These are phyloP conservation scores for Aleiodes sp. DNA, from an alignment of 1,140 invertebrate species.

Conservation along the genomic window DNA sequence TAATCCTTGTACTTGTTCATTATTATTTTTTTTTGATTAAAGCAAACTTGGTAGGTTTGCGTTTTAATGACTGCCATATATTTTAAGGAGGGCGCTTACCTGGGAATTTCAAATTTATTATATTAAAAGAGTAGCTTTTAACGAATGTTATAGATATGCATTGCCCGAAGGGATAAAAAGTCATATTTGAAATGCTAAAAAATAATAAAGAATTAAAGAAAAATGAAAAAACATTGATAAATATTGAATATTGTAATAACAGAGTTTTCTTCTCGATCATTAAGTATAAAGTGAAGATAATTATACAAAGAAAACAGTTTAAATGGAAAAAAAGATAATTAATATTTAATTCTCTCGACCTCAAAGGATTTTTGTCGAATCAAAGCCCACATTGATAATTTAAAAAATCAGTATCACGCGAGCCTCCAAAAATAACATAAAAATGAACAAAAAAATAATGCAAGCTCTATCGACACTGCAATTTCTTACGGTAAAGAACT, in stretches of 20 bases:
- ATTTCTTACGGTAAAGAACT: constrained; percentile 14
- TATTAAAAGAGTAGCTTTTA: constrained; percentile 57
- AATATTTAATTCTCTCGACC: constrained; percentile 33
- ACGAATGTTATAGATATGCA: constrained; percentile 57
- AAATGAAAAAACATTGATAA: constrained; percentile 40
- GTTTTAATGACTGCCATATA: constrained; percentile 60
- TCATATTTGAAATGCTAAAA: constrained; percentile 41
- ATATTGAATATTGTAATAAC: constrained; percentile 44
- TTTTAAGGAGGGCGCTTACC: constrained; percentile 61
- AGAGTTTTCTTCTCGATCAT: constrained; percentile 46
- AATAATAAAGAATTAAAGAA: constrained; percentile 43
- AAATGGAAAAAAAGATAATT: constrained; percentile 31
- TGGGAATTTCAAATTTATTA: constrained; percentile 56
- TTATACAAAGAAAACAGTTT: constrained; percentile 7
- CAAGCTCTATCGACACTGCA: background rate
- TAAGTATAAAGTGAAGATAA: constrained; percentile 22
- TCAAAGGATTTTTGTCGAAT: constrained; percentile 1
- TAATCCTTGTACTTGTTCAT: constrained; percentile 17
- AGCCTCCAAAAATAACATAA: too few species aligned
- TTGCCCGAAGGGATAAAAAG: constrained; percentile 43
- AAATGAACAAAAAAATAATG: constrained; percentile 18
- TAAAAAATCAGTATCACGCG: constrained; percentile 2
- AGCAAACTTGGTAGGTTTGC: constrained; percentile 47
- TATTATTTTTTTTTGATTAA: constrained; percentile 36
- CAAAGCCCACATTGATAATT: background rate